Base-by-base conservation (phyloP, 2,888 invertebrate genomes). In the Syritta pipiens region DNA sequence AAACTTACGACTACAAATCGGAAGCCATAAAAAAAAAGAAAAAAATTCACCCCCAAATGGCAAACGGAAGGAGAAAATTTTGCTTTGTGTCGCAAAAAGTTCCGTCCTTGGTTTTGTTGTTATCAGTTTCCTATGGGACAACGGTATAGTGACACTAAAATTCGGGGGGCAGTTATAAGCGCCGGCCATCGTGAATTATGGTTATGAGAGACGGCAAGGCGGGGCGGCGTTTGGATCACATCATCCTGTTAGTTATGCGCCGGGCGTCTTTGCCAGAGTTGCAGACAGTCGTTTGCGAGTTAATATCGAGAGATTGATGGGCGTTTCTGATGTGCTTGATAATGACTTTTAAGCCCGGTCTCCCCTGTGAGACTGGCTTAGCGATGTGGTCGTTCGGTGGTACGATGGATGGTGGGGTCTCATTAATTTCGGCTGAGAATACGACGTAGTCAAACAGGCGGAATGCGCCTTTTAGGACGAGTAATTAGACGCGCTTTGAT, bases 241-340 rank as follows among this genome's bases (percentile, higher is more conserved):
- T 20, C 51, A 37, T 65, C 53, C 53, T 51, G 48, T 46, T 57
- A 57, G 48, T 68, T 68, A 68, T 57, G 46, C 48, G 48, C 35
- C 40, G 37, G 6, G 37, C n/a, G 67, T 42, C 46, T 42, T 55
- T 40, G 40, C n/a, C n/a, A n/a, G 42, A 62, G 48, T 20, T 44
- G 44, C 49, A 46, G 68, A 42, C 60, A 68, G 48, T 69, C 57
- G 57, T 62, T 69, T 62, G 51, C 57, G 63, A 69, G 76, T 76
- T 69, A 69, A 76, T 76, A 51, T 69, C 30, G 12, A n/a, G 49
- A 63, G 63, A 76, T 69, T 48, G 37, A 59, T 69, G 37, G 28
- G 17, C 12, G 26, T 67, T 37, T 53, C 24, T 28, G 28, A 28
- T 28, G 14, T 32, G 1, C 9, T 32, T 32, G n/a, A n/a, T n/a